Evolutionary conservation across 2,797 vertebrate genomes (phyloP).

Genomic region (Acestrorhynchus altus): DNA sequence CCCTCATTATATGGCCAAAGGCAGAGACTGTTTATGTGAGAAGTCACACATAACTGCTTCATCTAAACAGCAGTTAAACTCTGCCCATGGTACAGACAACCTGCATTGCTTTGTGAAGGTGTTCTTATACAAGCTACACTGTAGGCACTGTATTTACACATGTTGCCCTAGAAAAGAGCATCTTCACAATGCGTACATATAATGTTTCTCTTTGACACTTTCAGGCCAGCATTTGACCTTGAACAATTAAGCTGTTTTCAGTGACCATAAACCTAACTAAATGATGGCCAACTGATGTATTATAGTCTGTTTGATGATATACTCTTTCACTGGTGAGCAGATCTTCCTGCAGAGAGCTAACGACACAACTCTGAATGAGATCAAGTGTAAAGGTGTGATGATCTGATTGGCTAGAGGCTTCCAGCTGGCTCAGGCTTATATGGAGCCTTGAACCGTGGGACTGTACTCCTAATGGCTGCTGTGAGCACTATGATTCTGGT

Average conservation of each 20-base stretch:
- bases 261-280: neutral
- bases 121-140: neutral
- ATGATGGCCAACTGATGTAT: neutral
- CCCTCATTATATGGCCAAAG: conserved; percentile 27
- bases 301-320: neutral
- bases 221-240: neutral
- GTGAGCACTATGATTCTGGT: conserved; percentile 72
- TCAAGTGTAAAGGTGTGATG: conserved; percentile 65
- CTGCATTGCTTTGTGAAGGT: conserved; percentile 3
- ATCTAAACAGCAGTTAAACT: neutral
- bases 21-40: conserved; percentile 27
- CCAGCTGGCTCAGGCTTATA: conserved; percentile 65
- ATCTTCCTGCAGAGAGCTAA: conserved; percentile 1
- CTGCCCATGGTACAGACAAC: neutral
- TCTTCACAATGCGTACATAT: neutral
- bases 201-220: neutral
- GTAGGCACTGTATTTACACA: too few relatives aligned
- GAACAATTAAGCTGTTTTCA: neutral
- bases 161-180: neutral
- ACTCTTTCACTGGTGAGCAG: neutral
- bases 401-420: conserved; percentile 78
- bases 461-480: conserved; percentile 72
- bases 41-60: conserved; percentile 31
- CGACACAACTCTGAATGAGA: conserved; percentile 21
- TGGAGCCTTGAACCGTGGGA: conserved; percentile 62